phyloP scores from a whole-genome alignment of 2,888 invertebrate species.

The Xestia rhomboidea region DNA sequence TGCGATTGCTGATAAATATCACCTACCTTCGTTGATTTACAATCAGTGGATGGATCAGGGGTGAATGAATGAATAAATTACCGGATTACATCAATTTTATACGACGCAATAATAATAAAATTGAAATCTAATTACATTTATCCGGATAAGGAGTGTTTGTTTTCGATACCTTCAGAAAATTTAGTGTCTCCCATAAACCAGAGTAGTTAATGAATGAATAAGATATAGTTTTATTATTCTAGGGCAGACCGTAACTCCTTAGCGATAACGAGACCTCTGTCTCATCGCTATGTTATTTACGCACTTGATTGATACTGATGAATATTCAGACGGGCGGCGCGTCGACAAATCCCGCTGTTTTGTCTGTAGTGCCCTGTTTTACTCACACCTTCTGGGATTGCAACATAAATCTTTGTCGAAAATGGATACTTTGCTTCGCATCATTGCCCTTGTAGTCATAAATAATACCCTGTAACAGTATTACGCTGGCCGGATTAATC shows the following conservation, averaged over 20 bases:
- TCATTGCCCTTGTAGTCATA: constrained; percentile 72
- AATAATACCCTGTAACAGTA: constrained; percentile 72
- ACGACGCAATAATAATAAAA: constrained; percentile 38
- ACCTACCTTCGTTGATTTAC: constrained; percentile 13
- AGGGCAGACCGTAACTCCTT: constrained; percentile 74
- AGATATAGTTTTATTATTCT: constrained; percentile 74
- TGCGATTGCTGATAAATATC: neutral
- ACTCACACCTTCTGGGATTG: constrained; percentile 79
- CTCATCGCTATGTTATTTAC: constrained; percentile 81
- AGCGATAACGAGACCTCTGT: constrained; percentile 77
- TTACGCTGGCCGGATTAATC: constrained; percentile 64
- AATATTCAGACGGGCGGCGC: constrained; percentile 79
- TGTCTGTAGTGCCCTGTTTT: constrained; percentile 71
- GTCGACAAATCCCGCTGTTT: constrained; percentile 79
- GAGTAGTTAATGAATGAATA: constrained; percentile 63
- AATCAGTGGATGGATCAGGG: constrained; percentile 17
- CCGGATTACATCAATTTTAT: constrained; percentile 21
- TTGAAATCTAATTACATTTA: constrained; percentile 57
- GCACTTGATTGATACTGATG: constrained; percentile 85
- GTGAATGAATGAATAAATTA: constrained; percentile 47
- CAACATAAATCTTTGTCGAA: constrained; percentile 82
- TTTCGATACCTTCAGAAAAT: constrained; percentile 54
- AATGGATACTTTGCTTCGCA: constrained; percentile 77
- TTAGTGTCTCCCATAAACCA: constrained; percentile 56
- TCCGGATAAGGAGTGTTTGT: constrained; percentile 50